phyloP scores from a whole-genome alignment of 2,888 invertebrate genomes.

The Andrena minutula region DNA sequence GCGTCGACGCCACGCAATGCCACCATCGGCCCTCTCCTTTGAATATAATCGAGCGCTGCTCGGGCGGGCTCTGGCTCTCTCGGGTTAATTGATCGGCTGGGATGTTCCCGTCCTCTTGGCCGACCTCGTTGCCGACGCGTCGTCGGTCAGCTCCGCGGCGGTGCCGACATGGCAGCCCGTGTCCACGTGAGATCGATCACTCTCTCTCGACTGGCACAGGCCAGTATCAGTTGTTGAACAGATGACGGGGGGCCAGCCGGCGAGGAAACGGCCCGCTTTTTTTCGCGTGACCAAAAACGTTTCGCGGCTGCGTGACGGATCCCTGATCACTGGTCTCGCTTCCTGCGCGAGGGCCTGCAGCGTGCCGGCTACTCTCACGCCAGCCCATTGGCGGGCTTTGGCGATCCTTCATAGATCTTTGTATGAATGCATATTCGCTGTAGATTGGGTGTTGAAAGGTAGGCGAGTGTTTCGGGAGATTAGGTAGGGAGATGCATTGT shows the following conservation, averaged over 20 bases:
- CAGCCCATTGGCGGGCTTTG: no score
- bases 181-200: slow-evolving; percentile 61
- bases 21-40: slow-evolving; percentile 40
- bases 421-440: no score
- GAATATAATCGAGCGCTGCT: slow-evolving; percentile 38
- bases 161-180: slow-evolving; percentile 26
- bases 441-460: no score
- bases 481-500: no score
- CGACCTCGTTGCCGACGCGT: slow-evolving; percentile 44
- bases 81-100: slow-evolving; percentile 70
- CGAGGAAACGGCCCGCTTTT: slow-evolving; percentile 2
- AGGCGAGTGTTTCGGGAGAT: no score
- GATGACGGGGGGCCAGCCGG: slow-evolving; percentile 42
- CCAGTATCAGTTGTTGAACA: slow-evolving; percentile 56
- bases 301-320: slow-evolving; percentile 18
- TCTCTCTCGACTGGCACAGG: slow-evolving; percentile 23
- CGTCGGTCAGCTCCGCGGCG: slow-evolving; percentile 31
- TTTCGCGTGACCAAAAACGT: slow-evolving; percentile 10
- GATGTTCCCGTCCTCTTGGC: slow-evolving; percentile 48
- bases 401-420: no score
- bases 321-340: neutral
- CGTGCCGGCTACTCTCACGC: no score
- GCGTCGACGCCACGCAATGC: slow-evolving; percentile 20
- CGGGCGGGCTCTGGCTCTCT: slow-evolving; percentile 12
- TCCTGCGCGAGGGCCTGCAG: no score